phyloP scores from a whole-genome alignment of 2,113 vertebrate genomes.

The Micronisus gabar region DNA sequence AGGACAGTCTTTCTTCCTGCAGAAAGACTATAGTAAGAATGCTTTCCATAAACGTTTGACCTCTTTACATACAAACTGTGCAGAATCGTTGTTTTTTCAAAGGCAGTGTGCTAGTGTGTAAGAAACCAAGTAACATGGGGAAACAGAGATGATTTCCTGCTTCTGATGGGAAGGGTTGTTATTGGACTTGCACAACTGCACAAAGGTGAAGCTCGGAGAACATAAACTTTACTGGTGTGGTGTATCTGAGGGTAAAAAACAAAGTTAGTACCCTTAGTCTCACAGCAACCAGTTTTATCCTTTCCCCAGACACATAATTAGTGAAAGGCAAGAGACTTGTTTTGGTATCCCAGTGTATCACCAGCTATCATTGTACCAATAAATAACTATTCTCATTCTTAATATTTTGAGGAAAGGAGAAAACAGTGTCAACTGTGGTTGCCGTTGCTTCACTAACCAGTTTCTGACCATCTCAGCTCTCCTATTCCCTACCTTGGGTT shows the following conservation, averaged over 20 bases:
- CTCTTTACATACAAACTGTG: neutral
- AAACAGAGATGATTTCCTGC: neutral
- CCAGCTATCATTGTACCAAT: neutral
- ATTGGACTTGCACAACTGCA: neutral
- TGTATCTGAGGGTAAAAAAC: neutral
- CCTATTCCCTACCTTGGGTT: neutral
- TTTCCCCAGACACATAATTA: neutral
- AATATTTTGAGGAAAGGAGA: neutral
- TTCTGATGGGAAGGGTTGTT: neutral
- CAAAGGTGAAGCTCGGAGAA: neutral
- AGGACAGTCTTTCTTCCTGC: neutral
- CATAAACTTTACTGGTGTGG: rapidly evolving
- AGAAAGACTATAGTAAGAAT: neutral
- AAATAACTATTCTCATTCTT: neutral
- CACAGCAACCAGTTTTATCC: neutral
- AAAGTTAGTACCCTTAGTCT: neutral
- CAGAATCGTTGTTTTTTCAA: neutral
- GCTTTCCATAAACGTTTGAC: neutral
- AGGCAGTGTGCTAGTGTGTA: neutral
- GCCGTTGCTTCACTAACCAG: neutral
- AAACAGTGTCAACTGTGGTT: neutral
- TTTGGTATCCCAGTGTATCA: neutral
- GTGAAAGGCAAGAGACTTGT: neutral
- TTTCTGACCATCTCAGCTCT: neutral
- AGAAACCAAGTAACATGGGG: neutral